These are phyloP conservation scores for Eudasyphora cyanicolor DNA, from an alignment of 2,888 invertebrate genomes.

Conservation along the genomic window DNA sequence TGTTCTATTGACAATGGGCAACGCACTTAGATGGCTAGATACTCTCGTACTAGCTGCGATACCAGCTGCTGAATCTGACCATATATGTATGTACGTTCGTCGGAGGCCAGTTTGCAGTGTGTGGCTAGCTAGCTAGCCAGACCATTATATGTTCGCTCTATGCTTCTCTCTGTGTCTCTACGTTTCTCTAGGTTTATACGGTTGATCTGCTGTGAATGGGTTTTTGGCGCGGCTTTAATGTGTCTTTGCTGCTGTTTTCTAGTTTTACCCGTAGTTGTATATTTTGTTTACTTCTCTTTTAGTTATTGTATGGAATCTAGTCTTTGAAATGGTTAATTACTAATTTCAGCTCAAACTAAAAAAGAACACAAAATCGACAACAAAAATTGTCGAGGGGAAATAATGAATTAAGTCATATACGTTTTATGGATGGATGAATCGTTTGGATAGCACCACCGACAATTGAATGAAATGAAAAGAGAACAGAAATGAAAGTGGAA, in stretches of 20 bases:
- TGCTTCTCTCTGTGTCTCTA: too few species aligned
- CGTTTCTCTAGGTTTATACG: too few species aligned
- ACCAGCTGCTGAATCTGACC: not conserved
- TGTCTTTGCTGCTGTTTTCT: not conserved
- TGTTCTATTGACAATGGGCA: not conserved
- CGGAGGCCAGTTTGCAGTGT: too few species aligned
- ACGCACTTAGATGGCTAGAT: not conserved
- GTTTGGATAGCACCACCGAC: not conserved
- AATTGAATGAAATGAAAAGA: not conserved
- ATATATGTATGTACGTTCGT: too few species aligned
- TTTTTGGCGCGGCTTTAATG: not conserved
- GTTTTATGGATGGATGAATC: not conserved
- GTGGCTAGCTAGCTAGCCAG: not conserved
- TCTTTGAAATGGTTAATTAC: conserved; percentile 4
- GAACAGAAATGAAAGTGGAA: not conserved
- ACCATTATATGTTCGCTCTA: not conserved
- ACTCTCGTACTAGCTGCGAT: not conserved
- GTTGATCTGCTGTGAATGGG: not conserved
- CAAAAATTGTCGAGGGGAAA: not conserved
- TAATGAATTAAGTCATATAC: conserved; percentile 18
- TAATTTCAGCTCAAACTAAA: not conserved
- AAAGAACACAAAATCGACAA: not conserved
- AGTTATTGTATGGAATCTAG: not conserved
- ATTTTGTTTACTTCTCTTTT: not conserved
- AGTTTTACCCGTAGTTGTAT: not conserved